Conservation (phyloP, 2,113 vertebrate genomes). For the Calidris pugnax region DNA sequence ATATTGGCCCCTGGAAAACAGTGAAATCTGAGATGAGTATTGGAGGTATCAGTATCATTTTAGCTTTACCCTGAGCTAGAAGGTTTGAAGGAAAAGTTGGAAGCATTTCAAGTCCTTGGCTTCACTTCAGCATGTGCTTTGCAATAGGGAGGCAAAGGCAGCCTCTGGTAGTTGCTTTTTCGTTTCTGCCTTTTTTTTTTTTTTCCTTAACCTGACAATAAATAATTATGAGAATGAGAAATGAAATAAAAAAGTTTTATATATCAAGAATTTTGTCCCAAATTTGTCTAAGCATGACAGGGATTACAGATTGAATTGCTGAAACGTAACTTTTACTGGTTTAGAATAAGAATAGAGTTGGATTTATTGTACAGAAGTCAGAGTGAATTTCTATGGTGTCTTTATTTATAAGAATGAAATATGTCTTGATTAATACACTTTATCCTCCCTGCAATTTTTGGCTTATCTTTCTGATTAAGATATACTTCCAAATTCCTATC, state of each 20-base stretch:
- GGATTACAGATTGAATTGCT: not conserved
- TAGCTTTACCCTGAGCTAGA: not conserved
- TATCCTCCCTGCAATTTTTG: not conserved
- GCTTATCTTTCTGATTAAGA: not conserved
- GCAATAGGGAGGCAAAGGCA: not conserved
- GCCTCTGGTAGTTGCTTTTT: not conserved
- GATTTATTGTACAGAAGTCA: not conserved
- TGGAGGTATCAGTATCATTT: not conserved
- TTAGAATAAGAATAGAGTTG: not conserved
- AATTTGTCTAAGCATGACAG: not conserved
- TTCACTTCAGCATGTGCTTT: not conserved
- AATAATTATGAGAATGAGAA: not conserved
- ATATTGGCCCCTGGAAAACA: not conserved
- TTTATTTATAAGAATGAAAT: not conserved
- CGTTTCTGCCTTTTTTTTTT: not conserved
- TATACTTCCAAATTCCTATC: not conserved
- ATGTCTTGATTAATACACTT: not conserved
- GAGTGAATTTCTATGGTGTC: not conserved
- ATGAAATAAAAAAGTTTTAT: not conserved
- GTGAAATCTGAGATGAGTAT: not conserved
- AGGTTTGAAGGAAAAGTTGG: not conserved
- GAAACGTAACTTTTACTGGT: not conserved
- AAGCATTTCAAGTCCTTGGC: not conserved
- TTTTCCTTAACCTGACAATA: not conserved
- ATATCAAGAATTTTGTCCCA: not conserved